Percentiles rank a stretch among this genome's conserved stretches.
Evolutionary conservation across 2,888 invertebrate species (phyloP).

Genomic region (Nipponacmea schrenckii): DNA sequence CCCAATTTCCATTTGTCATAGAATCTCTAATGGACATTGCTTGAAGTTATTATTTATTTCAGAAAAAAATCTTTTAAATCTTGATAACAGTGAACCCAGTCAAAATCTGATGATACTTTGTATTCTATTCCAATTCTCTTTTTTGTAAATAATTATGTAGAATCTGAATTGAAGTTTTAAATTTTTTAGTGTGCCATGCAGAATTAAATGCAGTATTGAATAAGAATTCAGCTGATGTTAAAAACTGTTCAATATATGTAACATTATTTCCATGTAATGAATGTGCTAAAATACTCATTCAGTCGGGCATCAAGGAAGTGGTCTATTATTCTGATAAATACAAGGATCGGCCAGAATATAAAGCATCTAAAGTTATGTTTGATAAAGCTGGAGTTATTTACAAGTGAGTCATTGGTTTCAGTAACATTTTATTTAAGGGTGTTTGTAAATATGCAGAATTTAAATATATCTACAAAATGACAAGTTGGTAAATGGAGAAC

Average conservation of each 20-base stretch:
- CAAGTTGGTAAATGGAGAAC: too few relatives aligned
- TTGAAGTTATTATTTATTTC: too few relatives aligned
- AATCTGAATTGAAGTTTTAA: neutral
- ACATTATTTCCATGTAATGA: constrained; percentile 96
- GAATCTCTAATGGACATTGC: too few relatives aligned
- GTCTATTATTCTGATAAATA: constrained; percentile 86
- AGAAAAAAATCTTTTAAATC: too few relatives aligned
- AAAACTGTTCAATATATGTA: constrained; percentile 86
- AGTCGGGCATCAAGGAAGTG: constrained; percentile 82
- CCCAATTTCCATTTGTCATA: too few relatives aligned
- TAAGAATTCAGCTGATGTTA: constrained; percentile 82
- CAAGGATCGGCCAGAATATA: constrained; percentile 75
- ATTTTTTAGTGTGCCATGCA: constrained; percentile 88
- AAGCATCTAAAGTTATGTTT: constrained; percentile 85
- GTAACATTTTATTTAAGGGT: too few relatives aligned
- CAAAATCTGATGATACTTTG: too few relatives aligned
- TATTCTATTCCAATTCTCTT: too few relatives aligned
- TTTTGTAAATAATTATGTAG: too few relatives aligned
- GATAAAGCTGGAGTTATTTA: constrained; percentile 80
- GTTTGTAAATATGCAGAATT: too few relatives aligned
- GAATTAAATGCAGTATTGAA: constrained; percentile 97
- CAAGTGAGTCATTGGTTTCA: constrained; percentile 40
- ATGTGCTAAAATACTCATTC: constrained; percentile 96
- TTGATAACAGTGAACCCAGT: too few relatives aligned
- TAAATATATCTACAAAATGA: too few relatives aligned